These are phyloP conservation scores for Hermatobates lingyangjiaoensis DNA, from an alignment of 1,140 invertebrate species.

Conservation along the genomic window DNA sequence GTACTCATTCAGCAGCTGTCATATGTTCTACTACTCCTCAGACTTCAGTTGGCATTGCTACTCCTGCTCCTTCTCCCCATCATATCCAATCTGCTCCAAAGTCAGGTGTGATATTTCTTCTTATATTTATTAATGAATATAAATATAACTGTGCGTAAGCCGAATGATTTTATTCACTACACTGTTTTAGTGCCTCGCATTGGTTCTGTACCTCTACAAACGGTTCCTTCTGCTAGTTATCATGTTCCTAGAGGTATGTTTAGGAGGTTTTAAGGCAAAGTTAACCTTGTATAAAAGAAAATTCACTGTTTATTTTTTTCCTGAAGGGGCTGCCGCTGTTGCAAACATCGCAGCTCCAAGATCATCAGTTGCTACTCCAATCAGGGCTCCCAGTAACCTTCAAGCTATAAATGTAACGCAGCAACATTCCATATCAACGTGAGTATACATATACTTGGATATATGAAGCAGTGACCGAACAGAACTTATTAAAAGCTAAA, in stretches of 20 bases:
- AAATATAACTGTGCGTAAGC: too few relatives aligned
- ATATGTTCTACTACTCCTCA: too few relatives aligned
- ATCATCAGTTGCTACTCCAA: constrained; percentile 29
- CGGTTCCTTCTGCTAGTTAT: constrained; percentile 10
- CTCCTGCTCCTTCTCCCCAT: too few relatives aligned
- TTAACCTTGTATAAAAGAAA: not conserved
- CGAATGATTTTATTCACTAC: too few relatives aligned
- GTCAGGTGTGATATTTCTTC: too few relatives aligned
- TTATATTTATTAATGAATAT: too few relatives aligned
- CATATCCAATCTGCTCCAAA: too few relatives aligned
- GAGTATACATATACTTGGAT: too few relatives aligned
- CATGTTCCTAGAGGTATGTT: constrained; percentile 15
- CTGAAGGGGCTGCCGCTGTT: constrained; percentile 27
- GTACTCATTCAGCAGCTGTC: too few relatives aligned
- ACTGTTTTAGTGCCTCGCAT: constrained; percentile 6
- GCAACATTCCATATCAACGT: constrained; percentile 8
- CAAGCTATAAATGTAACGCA: constrained; percentile 14
- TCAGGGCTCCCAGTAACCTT: constrained; percentile 23
- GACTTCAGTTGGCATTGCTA: too few relatives aligned
- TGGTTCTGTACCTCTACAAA: constrained; percentile 10
- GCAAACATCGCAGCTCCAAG: constrained; percentile 31
- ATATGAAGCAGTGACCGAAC: too few relatives aligned
- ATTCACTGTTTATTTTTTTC: not conserved
- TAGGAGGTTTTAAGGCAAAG: not conserved
- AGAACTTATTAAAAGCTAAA: too few relatives aligned